A percentile compares a stretch with the other conserved stretches of the same genome.
Evolutionary conservation across 2,797 vertebrate species (phyloP).

Genomic region (Coreius guichenoti): DNA sequence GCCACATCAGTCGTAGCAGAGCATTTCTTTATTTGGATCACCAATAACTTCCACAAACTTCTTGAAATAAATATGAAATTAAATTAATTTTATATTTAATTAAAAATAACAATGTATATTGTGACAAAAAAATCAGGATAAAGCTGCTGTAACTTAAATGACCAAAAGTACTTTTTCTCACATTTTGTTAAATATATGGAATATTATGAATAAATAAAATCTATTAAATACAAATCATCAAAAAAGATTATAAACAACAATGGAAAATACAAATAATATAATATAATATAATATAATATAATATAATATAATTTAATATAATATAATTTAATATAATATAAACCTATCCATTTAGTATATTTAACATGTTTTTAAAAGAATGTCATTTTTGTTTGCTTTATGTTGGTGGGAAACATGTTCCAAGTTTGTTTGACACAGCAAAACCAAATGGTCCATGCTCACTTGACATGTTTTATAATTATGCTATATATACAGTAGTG

Average conservation of each 20-base stretch:
- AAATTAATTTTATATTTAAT: background rate
- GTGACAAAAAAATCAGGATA: background rate
- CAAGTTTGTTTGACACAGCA: background rate
- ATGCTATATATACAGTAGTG: background rate
- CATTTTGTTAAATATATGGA: constrained; percentile 11
- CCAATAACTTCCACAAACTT: background rate
- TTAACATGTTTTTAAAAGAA: background rate
- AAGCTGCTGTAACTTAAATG: background rate
- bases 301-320: background rate
- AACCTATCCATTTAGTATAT: background rate
- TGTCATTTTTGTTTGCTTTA: background rate
- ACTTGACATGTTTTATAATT: background rate
- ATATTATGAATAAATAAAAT: background rate
- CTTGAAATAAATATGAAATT: background rate
- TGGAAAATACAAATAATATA: background rate
- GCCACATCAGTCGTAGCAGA: background rate
- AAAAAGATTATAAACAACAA: background rate
- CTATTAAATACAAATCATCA: background rate
- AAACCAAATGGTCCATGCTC: background rate
- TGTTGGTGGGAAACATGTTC: background rate
- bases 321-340: too few species aligned
- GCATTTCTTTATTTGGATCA: background rate
- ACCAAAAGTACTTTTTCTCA: background rate
- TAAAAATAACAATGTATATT: background rate
- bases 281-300: too few species aligned